Evolutionary conservation across 1,140 invertebrate species (phyloP), one percentile per base, ranked within the genome.

Genomic region (Anastatus disparis): DNA sequence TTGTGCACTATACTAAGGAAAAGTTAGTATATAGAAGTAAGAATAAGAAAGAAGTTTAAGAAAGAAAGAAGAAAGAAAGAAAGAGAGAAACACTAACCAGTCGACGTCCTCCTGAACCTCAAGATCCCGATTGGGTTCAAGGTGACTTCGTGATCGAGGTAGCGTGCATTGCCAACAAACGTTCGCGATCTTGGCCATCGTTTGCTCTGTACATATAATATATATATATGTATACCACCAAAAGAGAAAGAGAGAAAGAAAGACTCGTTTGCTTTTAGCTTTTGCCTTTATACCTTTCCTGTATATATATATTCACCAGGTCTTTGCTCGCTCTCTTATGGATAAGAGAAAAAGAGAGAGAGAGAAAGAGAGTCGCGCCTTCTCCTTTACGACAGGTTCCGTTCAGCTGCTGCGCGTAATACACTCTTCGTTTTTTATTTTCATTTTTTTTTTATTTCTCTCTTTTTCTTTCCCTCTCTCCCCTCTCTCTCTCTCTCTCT

Each of bases 111-210:
- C 69, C 69, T 65, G 70, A 66, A 65, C 62, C 50, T 4, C 8
- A 38, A 71, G 42, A 65, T 71, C 53, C 56, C 55, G 65, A 76
- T 72, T 61, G 75, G 69, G 76, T 77, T 79, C 75, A 76, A 79
- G 77, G 75, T 76, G 66, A 77, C 71, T 79, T 74, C 70, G 71
- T 74, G 79, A 77, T 75, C 73, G 56, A 52, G 31, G 63, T 59
- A 56, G 35, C 58, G 58, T 62, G 67, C 58, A 69, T 59, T 52
- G 67, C 46, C 48, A 46, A 31, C 26, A n/a, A n/a, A n/a, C n/a
- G n/a, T n/a, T n/a, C n/a, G 6, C 24, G 67, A 70, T 70, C 58
- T 62, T 55, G 58, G 67, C 59, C 63, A 61, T 61, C 26, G 69
- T n/a, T 24, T 27, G 31, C 62, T 52, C 48, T 29, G 3, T 40